Evolutionary conservation across 1,140 invertebrate species (phyloP).

Genomic region (Drosophila miranda): DNA sequence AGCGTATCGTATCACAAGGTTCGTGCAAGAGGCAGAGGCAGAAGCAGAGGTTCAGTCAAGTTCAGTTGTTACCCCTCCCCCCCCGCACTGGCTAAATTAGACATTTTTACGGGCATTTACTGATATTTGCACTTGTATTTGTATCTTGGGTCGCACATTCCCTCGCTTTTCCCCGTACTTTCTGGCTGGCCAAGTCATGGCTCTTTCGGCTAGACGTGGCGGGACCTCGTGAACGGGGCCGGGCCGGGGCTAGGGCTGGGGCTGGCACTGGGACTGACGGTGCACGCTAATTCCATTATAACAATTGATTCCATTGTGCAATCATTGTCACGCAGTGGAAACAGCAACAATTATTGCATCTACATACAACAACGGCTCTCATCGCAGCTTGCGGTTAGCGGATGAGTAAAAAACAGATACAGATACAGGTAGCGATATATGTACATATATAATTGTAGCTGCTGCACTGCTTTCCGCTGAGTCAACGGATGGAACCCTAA

Average conservation of each 20-base stretch:
- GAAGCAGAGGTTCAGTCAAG: conserved; percentile 10
- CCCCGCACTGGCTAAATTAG: conserved; percentile 30
- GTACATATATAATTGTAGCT: conserved; percentile 42
- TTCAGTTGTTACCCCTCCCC: conserved; percentile 15
- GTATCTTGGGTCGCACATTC: conserved; percentile 27
- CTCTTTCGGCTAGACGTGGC: conserved; percentile 8
- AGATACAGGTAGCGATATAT: conserved; percentile 39
- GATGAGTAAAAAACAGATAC: conserved; percentile 46
- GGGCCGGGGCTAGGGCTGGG: conserved; percentile 10
- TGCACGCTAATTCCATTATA: conserved; percentile 78
- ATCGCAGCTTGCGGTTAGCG: conserved; percentile 55
- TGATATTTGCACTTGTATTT: conserved; percentile 10
- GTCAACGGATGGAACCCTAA: conserved; percentile 43
- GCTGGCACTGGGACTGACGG: conserved; percentile 14
- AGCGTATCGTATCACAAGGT: conserved; percentile 22
- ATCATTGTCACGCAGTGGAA: conserved; percentile 71
- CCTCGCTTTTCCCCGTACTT: conserved; percentile 12
- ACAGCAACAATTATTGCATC: conserved; percentile 35
- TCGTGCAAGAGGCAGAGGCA: neutral
- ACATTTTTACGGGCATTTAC: conserved; percentile 35
- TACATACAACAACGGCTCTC: conserved; percentile 47
- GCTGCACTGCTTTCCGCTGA: conserved; percentile 54
- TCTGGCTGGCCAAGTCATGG: conserved; percentile 33
- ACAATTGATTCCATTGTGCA: conserved; percentile 81
- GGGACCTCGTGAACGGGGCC: conserved; percentile 36